phyloP scores from a whole-genome alignment of 2,113 vertebrate genomes.

The Dasypus novemcinctus region DNA sequence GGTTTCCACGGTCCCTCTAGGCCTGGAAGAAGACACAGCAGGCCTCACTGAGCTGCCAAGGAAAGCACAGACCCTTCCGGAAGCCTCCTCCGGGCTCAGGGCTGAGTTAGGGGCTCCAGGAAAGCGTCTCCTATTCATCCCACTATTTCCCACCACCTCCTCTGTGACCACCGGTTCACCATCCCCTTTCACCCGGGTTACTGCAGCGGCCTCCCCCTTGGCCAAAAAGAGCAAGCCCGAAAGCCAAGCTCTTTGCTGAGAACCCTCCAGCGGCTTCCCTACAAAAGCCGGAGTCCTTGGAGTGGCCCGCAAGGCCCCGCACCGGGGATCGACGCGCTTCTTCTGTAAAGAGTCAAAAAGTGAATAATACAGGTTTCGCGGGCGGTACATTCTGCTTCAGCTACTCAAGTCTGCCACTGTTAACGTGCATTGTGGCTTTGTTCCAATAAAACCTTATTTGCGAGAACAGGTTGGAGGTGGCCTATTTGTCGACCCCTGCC shows the following conservation, averaged over 20 bases:
- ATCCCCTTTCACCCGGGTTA: not conserved
- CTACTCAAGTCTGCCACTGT: not conserved
- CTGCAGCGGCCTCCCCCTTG: not conserved
- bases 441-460: not conserved
- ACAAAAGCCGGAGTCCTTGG: not conserved
- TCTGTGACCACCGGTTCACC: not conserved
- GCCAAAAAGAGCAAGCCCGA: not conserved
- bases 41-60: not conserved
- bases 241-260: not conserved
- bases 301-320: not conserved
- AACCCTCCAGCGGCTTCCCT: not conserved
- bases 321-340: not conserved
- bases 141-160: not conserved
- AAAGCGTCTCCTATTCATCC: not conserved
- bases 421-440: not conserved
- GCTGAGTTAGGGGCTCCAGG: not conserved
- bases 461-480: not conserved
- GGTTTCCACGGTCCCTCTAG: not conserved
- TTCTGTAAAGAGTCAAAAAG: not conserved
- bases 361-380: not conserved
- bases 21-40: not conserved
- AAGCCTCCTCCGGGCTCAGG: not conserved
- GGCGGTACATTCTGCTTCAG: not conserved
- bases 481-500: not conserved
- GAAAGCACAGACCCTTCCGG: not conserved